A percentile compares a stretch with the other conserved stretches of the same genome.
Evolutionary conservation across 2,888 invertebrate species (phyloP).

Genomic region (Cheilosia urbana): DNA sequence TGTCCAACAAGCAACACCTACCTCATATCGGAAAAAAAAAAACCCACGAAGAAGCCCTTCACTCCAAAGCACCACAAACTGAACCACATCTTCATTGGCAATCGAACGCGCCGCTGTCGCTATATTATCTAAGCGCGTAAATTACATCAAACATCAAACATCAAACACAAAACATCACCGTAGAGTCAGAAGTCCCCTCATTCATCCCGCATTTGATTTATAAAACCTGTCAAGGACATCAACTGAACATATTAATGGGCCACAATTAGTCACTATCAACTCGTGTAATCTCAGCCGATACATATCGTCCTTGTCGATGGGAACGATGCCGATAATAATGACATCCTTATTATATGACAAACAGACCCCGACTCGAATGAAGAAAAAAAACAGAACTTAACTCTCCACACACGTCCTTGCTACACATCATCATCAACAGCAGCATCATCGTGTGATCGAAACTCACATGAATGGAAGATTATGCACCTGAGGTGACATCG

Average conservation of each 20-base stretch:
- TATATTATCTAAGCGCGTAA: conserved; percentile 62
- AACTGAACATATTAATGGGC: conserved; percentile 50
- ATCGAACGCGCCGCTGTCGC: conserved; percentile 21
- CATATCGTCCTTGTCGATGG: conserved; percentile 72
- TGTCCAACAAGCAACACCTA: not conserved
- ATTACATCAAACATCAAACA: conserved; percentile 58
- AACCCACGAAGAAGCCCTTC: not conserved
- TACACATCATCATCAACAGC: conserved; percentile 20
- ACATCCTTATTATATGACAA: conserved; percentile 70
- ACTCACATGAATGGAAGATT: conserved; percentile 50
- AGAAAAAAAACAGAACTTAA: conserved; percentile 47
- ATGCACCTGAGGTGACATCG: conserved; percentile 71
- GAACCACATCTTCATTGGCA: conserved; percentile 51
- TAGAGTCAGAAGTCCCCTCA: conserved; percentile 5
- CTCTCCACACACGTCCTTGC: conserved; percentile 68
- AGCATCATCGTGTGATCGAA: conserved; percentile 49
- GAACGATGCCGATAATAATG: conserved; percentile 65
- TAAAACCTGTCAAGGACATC: conserved; percentile 66
- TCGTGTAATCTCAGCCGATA: conserved; percentile 70
- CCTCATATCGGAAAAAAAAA: not conserved
- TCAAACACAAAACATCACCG: conserved; percentile 35
- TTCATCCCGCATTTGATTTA: conserved; percentile 38
- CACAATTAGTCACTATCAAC: conserved; percentile 73
- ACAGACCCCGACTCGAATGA: conserved; percentile 16
- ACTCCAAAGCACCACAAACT: conserved; percentile 22